These are phyloP conservation scores for Troides helena DNA, from an alignment of 2,888 invertebrate species.

Conservation along the genomic window DNA sequence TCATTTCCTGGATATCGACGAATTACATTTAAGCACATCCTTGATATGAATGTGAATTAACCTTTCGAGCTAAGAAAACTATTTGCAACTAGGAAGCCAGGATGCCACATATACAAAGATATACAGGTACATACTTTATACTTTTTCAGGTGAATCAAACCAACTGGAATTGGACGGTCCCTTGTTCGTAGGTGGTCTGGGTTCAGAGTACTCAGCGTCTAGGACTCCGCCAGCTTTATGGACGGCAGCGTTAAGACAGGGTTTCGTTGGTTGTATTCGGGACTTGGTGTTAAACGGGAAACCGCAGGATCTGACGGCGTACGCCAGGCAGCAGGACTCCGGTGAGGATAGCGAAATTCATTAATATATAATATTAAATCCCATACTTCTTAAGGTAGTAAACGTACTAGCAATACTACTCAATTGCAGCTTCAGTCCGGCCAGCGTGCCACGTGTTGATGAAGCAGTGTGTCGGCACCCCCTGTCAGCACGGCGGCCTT, in stretches of 20 bases:
- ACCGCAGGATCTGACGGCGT: conserved; percentile 92
- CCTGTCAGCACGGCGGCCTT: conserved; percentile 93
- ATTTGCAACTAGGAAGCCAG: too few species aligned
- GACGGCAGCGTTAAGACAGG: conserved; percentile 93
- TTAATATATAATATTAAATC: too few species aligned
- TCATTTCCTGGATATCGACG: not conserved
- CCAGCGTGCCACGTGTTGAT: conserved; percentile 92
- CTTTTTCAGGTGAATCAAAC: conserved; percentile 86
- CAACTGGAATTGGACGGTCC: conserved; percentile 93
- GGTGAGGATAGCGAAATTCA: conserved; percentile 75
- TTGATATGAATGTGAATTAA: too few species aligned
- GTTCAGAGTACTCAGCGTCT: conserved; percentile 87
- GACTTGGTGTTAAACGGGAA: conserved; percentile 94
- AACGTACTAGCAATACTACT: too few species aligned
- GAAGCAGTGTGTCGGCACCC: conserved; percentile 89
- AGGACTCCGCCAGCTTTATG: conserved; percentile 92
- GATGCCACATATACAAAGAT: too few species aligned
- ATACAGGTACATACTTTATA: not conserved
- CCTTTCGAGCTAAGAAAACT: too few species aligned
- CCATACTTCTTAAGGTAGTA: too few species aligned
- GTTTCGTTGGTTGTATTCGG: conserved; percentile 96
- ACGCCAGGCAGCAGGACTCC: conserved; percentile 93
- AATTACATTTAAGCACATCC: not conserved
- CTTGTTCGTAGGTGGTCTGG: conserved; percentile 93
- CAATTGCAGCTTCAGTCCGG: conserved; percentile 87